Evolutionary conservation across 1,140 invertebrate species (phyloP), one percentile per base, ranked within the genome.

Genomic region (Phortica variegata): DNA sequence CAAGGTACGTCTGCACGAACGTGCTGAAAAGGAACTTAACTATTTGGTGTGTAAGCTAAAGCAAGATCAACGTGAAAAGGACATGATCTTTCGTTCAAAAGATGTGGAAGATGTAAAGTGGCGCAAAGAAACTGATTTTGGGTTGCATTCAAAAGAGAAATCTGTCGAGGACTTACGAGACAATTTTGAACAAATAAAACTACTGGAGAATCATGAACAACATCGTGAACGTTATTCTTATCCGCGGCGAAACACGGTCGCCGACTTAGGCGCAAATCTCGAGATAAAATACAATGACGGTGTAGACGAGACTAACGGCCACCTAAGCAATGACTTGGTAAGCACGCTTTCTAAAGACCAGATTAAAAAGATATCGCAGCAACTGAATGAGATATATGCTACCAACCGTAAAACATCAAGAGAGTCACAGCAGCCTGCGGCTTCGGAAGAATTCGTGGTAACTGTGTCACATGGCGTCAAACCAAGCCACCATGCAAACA

Each of bases 331-430:
- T 57, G 83, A 86, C 40, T 80, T 91, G 26, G 91, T 90, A 82
- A 91, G 89, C 60, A 91, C 89, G 62, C 76, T 93, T 33, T 89
- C 89, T 1, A 84, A 87, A 75, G 89, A 93, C 56, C 90, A 93
- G 77, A 86, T 93, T 0, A 87, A 84, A 60, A 86, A 85, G 17
- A 79, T 93, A 23, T 91, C 90, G 72, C 84, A 83, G 61, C 90
- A 92, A 60, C 68, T 93, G 4, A 88, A 86, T 54, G 88, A 91
- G 56, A 91, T 93, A 33, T 93, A 92, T 51, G 85, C 86, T 20
- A 65, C 60, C 4, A 60, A 69, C 13, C 54, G 63, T 0, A 85
- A 80, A 58, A 83, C 82, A 7, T 5, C 20, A 23, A 12, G 41
- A 16, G 38, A 36, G 6, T 36, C 23, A 6, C 5, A 26, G 10